Evolutionary conservation across 2,113 vertebrate genomes (phyloP).

Genomic region (Siphamia tubifer): DNA sequence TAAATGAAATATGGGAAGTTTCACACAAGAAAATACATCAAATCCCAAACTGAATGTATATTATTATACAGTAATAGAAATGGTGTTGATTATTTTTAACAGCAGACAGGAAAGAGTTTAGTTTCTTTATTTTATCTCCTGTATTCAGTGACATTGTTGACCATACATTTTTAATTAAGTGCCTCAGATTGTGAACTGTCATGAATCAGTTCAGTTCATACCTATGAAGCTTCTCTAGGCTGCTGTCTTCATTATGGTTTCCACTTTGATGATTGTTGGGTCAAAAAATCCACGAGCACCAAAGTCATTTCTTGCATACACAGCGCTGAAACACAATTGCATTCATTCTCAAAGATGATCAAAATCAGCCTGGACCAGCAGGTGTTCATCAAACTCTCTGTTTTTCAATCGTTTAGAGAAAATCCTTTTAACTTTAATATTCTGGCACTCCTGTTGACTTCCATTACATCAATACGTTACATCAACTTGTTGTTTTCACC

Average conservation of each 20-base stretch:
- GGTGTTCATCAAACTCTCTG: neutral
- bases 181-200: neutral
- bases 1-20: too few species aligned
- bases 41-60: neutral
- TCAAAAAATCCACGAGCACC: neutral
- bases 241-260: neutral
- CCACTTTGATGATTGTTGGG: neutral
- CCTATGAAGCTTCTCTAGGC: neutral
- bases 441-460: neutral
- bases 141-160: neutral
- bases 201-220: conserved; percentile 15
- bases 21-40: neutral
- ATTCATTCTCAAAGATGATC: neutral
- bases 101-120: conserved; percentile 18
- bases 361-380: neutral
- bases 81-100: neutral
- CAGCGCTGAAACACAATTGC: neutral
- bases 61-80: neutral
- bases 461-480: neutral
- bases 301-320: neutral
- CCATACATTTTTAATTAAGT: conserved; percentile 15
- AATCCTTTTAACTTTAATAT: neutral
- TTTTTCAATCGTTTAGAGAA: neutral
- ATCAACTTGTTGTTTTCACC: neutral
- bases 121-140: conserved; percentile 39